These are phyloP conservation scores for Acanthosoma haemorrhoidale DNA, from an alignment of 2,888 invertebrate species.

Conservation along the genomic window DNA sequence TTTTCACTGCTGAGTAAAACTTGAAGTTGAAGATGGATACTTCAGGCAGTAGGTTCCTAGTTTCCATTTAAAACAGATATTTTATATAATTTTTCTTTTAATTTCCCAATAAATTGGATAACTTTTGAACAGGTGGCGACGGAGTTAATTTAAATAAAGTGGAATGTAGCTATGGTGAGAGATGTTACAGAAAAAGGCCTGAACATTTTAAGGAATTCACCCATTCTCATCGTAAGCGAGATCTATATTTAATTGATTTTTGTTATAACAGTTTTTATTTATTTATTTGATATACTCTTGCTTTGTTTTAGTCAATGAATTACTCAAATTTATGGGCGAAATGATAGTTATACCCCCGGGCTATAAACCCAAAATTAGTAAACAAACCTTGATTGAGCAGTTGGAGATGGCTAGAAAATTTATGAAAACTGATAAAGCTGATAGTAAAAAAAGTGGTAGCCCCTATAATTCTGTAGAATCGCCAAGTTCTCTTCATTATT, in stretches of 20 bases:
- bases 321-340: conserved; percentile 51
- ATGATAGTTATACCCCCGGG: conserved; percentile 55
- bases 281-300: neutral
- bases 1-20: too few species aligned
- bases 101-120: too few species aligned
- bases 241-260: neutral
- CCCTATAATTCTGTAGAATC: neutral
- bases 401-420: conserved; percentile 50
- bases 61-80: too few species aligned
- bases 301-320: conserved; percentile 57
- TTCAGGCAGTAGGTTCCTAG: too few species aligned
- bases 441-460: neutral
- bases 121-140: neutral
- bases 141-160: neutral
- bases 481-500: neutral
- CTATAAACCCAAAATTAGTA: conserved; percentile 48
- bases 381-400: conserved; percentile 53
- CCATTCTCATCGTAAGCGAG: conserved; percentile 69
- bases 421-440: neutral
- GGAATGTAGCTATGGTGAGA: conserved; percentile 55
- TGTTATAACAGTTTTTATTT: neutral
- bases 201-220: conserved; percentile 74
- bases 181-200: conserved; percentile 78
- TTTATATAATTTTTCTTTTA: too few species aligned
- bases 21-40: too few species aligned